Percentiles rank a stretch among this genome's conserved stretches.
Conservation (phyloP, 2,113 vertebrate genomes). For the Madoqua kirkii region DNA sequence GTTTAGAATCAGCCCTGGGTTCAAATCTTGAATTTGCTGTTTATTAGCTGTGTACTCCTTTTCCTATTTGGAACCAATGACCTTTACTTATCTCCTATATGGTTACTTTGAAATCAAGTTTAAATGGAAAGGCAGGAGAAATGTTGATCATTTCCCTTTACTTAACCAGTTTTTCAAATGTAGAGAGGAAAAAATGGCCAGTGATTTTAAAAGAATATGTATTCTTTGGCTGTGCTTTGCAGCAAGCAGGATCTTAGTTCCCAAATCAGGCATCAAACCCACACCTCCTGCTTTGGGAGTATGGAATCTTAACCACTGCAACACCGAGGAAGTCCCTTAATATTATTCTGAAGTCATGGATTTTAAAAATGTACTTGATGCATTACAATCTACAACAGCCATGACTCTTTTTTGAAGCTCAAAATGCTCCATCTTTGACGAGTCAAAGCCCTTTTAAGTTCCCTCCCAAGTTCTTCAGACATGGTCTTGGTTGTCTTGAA, state of each 20-base stretch:
- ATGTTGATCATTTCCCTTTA: neutral
- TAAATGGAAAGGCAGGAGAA: neutral
- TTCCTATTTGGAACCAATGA: too few relatives aligned
- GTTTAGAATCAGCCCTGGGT: neutral
- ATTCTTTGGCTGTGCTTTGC: neutral
- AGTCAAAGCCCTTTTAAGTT: neutral
- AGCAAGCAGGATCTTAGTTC: neutral
- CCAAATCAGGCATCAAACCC: neutral
- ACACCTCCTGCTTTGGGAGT: neutral
- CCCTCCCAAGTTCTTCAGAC: neutral
- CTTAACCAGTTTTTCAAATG: neutral
- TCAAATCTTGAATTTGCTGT: neutral
- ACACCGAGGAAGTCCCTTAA: neutral
- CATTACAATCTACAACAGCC: neutral
- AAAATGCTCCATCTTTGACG: neutral
- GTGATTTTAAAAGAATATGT: neutral
- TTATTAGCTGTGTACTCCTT: neutral
- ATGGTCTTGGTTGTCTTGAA: neutral
- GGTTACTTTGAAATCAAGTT: neutral
- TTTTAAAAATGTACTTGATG: neutral
- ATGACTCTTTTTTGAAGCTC: neutral
- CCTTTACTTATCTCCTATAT: too few relatives aligned
- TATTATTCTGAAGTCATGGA: neutral
- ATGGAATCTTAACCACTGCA: neutral
- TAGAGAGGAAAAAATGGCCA: neutral